Conservation (phyloP, 2,113 vertebrate genomes). For the Ictalurus punctatus region DNA sequence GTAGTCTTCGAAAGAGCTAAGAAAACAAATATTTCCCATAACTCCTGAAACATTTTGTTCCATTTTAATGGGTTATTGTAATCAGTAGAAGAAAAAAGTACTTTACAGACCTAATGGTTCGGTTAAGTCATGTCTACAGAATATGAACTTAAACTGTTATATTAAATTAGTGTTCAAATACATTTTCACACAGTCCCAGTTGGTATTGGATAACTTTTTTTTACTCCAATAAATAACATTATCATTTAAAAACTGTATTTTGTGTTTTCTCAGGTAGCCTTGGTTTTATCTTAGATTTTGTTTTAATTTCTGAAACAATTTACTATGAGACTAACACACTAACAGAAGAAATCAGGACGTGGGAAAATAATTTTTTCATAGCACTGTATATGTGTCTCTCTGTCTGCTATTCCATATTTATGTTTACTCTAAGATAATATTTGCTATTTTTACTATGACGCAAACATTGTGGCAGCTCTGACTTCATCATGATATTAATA, state of each 20-base stretch:
- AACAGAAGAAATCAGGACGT: too few species aligned
- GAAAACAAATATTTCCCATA: slow-evolving; percentile 44
- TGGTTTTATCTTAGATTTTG: too few species aligned
- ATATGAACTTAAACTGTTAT: not conserved
- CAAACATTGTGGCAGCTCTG: not conserved
- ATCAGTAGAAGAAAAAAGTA: not conserved
- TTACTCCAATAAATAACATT: too few species aligned
- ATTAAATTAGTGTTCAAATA: not conserved
- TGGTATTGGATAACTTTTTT: too few species aligned
- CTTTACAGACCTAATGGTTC: not conserved
- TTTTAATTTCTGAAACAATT: too few species aligned
- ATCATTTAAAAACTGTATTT: too few species aligned
- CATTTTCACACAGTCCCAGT: too few species aligned
- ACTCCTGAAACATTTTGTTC: slow-evolving; percentile 27
- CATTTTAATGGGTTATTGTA: slow-evolving; percentile 12
- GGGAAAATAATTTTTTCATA: too few species aligned
- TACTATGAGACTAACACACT: too few species aligned
- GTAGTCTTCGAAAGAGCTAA: not conserved
- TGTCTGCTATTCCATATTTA: not conserved
- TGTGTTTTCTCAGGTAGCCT: too few species aligned
- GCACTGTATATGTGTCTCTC: not conserved
- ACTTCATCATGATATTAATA: not conserved
- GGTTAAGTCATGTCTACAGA: not conserved
- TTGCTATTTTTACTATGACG: slow-evolving; percentile 14
- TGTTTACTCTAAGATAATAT: not conserved